Evolutionary conservation across 2,113 vertebrate species (phyloP).

Genomic region (Xiphophorus hellerii): DNA sequence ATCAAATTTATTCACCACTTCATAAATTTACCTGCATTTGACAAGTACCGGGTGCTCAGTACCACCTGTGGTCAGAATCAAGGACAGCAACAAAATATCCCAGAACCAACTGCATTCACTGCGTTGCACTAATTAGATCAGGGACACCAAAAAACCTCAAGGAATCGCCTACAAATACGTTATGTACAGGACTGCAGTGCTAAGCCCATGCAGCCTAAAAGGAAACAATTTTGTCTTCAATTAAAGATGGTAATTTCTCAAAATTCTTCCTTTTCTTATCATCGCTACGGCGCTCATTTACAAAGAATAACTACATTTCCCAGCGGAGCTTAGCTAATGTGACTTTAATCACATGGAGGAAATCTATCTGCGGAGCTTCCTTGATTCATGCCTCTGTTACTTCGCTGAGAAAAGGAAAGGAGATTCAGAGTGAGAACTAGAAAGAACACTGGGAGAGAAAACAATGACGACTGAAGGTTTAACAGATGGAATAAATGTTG

Average conservation of each 20-base stretch:
- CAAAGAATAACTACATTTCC: constrained; percentile 60
- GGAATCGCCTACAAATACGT: background rate
- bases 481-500: constrained; percentile 12
- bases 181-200: background rate
- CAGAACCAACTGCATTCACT: background rate
- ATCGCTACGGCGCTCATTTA: constrained; percentile 27
- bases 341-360: constrained; percentile 67
- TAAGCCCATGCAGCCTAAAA: background rate
- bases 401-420: constrained; percentile 29
- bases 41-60: no score
- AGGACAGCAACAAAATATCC: no score
- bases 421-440: constrained; percentile 8
- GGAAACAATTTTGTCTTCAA: background rate
- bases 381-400: constrained; percentile 25
- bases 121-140: background rate
- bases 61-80: no score
- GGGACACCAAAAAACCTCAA: background rate
- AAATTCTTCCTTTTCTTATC: constrained; percentile 27
- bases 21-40: no score
- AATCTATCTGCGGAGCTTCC: constrained; percentile 56
- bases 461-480: constrained; percentile 27
- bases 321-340: constrained; percentile 57
- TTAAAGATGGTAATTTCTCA: constrained; percentile 18
- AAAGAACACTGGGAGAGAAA: constrained; percentile 2
- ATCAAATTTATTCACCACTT: no score